Conservation (phyloP, 1,140 invertebrate genomes). For the Lordiphosa collinella region DNA sequence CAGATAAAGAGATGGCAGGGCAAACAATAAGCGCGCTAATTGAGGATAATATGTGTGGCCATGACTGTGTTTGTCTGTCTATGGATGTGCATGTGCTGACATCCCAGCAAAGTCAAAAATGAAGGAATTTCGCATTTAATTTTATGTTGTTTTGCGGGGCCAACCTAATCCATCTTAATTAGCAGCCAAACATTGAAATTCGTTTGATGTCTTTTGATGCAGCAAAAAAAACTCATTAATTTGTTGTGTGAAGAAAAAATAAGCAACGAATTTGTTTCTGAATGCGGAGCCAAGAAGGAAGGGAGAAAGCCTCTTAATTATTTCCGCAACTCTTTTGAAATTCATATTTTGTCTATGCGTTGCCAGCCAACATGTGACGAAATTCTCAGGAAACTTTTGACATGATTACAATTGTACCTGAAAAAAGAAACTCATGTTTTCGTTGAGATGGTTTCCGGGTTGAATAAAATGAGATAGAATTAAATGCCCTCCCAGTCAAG, state of each 20-base stretch:
- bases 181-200: conserved; percentile 37
- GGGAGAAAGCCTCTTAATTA: conserved; percentile 7
- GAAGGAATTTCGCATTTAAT: conserved; percentile 11
- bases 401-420: not conserved
- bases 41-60: conserved; percentile 61
- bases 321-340: conserved; percentile 2
- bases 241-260: conserved; percentile 29
- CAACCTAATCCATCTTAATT: conserved; percentile 60
- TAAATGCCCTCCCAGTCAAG: no score
- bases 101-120: conserved; percentile 14
- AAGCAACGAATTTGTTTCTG: conserved; percentile 40
- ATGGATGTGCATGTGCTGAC: conserved; percentile 1
- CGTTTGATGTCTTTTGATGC: conserved; percentile 54
- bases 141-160: conserved; percentile 18
- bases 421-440: not conserved
- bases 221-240: conserved; percentile 47
- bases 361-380: conserved; percentile 18
- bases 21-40: conserved; percentile 72
- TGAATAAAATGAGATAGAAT: no score
- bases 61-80: conserved; percentile 11
- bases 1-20: not conserved
- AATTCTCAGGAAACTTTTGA: conserved; percentile 14
- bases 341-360: not conserved
- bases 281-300: no score
- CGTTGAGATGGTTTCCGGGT: no score